phyloP scores from a whole-genome alignment of 2,888 invertebrate genomes.

The Tipula helvola region DNA sequence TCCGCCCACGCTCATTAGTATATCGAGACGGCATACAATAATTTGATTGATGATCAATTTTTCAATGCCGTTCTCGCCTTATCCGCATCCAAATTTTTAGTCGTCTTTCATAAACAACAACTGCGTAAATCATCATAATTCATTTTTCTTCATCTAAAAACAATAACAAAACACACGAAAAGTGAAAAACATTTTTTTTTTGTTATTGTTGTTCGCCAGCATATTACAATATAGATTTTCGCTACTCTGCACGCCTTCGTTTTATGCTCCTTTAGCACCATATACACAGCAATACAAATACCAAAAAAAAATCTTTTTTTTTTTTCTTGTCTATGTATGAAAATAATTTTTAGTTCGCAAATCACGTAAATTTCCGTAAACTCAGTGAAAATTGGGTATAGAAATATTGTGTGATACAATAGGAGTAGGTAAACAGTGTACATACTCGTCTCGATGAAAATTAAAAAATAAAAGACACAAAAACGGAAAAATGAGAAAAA shows the following conservation, averaged over 20 bases:
- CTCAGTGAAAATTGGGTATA: background rate
- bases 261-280: background rate
- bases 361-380: background rate
- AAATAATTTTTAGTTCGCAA: background rate
- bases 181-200: background rate
- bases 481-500: background rate
- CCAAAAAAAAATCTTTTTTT: background rate
- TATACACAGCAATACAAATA: background rate
- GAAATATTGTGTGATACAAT: background rate
- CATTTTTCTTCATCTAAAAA: background rate
- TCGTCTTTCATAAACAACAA: background rate
- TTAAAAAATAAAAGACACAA: background rate
- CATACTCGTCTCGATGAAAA: background rate
- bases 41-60: background rate
- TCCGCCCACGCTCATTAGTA: background rate
- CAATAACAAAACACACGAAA: background rate
- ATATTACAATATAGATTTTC: background rate
- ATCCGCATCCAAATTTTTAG: background rate
- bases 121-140: background rate
- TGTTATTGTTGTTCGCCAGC: background rate
- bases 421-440: background rate
- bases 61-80: background rate
- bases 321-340: background rate
- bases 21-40: background rate
- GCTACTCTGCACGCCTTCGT: background rate